Conservation (phyloP, 2,113 vertebrate species). For the Setophaga petechia region DNA sequence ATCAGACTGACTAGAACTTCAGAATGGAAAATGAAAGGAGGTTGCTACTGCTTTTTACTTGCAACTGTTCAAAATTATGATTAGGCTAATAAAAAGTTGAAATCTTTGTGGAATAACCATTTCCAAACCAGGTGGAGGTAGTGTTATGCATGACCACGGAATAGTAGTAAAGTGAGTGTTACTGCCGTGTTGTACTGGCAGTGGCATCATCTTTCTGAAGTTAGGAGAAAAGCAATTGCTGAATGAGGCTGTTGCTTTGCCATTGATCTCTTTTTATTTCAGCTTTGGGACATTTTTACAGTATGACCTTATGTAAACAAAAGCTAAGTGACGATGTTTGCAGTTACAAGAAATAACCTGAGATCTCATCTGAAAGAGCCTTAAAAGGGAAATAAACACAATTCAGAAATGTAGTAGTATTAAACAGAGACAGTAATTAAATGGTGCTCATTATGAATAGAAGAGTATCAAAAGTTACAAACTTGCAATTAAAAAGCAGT, state of each 20-base stretch:
- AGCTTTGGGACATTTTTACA: background rate
- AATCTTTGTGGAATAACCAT: background rate
- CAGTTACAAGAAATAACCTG: background rate
- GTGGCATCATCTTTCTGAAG: background rate
- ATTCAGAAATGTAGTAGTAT: background rate
- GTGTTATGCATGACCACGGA: background rate
- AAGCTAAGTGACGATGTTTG: background rate
- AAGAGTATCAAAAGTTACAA: background rate
- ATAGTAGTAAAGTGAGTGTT: background rate
- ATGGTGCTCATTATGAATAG: background rate
- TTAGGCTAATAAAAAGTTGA: background rate
- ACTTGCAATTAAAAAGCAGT: background rate
- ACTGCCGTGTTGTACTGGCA: background rate
- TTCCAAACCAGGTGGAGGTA: background rate
- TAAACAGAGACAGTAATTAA: background rate
- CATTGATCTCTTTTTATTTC: background rate
- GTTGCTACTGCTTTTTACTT: background rate
- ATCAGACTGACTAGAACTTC: background rate
- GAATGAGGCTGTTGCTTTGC: background rate
- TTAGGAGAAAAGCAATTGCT: background rate
- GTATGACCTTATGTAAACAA: background rate
- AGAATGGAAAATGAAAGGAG: constrained; percentile 33
- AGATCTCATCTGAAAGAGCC: background rate
- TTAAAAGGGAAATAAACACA: background rate
- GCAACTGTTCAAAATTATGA: background rate